A percentile compares a stretch with the other conserved stretches of the same genome.
Conservation (phyloP, 2,888 invertebrate genomes). For the Agrilus biguttatus region DNA sequence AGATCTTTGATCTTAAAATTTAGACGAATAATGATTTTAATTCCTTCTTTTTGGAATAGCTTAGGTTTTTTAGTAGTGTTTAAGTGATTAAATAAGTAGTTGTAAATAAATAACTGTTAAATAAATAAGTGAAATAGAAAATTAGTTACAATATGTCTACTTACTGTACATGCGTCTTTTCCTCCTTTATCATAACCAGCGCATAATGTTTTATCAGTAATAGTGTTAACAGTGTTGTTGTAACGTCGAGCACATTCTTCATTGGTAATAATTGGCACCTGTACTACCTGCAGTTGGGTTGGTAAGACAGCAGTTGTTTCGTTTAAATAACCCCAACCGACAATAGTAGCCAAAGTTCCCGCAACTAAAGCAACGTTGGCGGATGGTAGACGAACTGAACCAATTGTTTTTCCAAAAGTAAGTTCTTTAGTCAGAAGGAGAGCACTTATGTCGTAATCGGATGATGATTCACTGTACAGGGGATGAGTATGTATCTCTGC, state of each 20-base stretch:
- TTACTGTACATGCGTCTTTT: slow-evolving; percentile 57
- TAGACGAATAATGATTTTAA: too few relatives aligned
- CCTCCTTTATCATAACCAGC: slow-evolving; percentile 55
- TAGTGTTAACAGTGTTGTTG: slow-evolving; percentile 41
- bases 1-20: too few relatives aligned
- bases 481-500: slow-evolving; percentile 1
- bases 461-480: background rate
- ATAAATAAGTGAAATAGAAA: too few relatives aligned
- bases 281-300: slow-evolving; percentile 54
- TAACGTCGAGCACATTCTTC: slow-evolving; percentile 47
- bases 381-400: background rate
- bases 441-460: slow-evolving; percentile 3
- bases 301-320: slow-evolving; percentile 14
- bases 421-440: background rate
- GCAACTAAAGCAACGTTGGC: background rate
- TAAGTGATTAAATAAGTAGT: too few relatives aligned
- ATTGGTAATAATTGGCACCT: slow-evolving; percentile 51
- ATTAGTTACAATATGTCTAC: too few relatives aligned
- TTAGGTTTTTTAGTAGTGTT: too few relatives aligned
- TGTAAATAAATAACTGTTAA: too few relatives aligned
- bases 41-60: too few relatives aligned
- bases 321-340: slow-evolving; percentile 2
- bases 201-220: slow-evolving; percentile 64
- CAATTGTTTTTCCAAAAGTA: background rate
- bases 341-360: background rate